Percentiles rank a stretch among this genome's conserved stretches.
Evolutionary conservation across 2,888 invertebrate genomes (phyloP).

Genomic region (Drosophila austrosaltans): DNA sequence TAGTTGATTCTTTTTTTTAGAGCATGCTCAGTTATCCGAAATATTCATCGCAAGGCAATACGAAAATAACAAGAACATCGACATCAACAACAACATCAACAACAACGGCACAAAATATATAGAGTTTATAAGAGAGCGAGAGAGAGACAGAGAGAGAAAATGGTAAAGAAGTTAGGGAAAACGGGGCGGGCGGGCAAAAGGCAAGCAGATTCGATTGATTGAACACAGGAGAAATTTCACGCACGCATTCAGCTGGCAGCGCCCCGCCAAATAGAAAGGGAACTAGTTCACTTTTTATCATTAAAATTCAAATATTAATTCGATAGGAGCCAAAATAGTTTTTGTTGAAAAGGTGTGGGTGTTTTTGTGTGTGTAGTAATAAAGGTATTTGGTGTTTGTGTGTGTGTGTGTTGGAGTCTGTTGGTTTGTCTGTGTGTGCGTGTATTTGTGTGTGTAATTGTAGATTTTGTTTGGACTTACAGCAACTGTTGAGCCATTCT

Average conservation of each 20-base stretch:
- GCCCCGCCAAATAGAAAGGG: slow-evolving; percentile 28
- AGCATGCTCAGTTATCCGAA: slow-evolving; percentile 33
- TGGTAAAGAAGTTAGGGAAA: background rate
- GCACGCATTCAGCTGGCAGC: slow-evolving; percentile 17
- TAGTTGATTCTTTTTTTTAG: slow-evolving; percentile 19
- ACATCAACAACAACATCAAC: slow-evolving; percentile 28
- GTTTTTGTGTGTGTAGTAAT: slow-evolving; percentile 25
- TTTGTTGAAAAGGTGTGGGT: slow-evolving; percentile 49
- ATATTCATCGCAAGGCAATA: slow-evolving; percentile 38
- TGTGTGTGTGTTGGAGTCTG: slow-evolving; percentile 16
- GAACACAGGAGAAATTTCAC: background rate
- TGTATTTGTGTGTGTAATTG: slow-evolving; percentile 41
- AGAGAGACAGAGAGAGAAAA: slow-evolving; percentile 6
- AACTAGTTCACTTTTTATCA: slow-evolving; percentile 8
- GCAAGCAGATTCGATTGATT: slow-evolving; percentile 8
- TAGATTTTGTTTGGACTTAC: slow-evolving; percentile 88
- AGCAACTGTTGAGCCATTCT: slow-evolving; percentile 99
- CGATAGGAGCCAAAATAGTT: slow-evolving; percentile 73
- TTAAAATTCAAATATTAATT: slow-evolving; percentile 2
- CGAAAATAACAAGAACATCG: slow-evolving; percentile 41
- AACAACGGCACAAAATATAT: slow-evolving; percentile 44
- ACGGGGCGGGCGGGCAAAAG: background rate
- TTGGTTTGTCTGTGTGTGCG: slow-evolving; percentile 20
- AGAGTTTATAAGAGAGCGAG: slow-evolving; percentile 6
- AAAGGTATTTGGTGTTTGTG: slow-evolving; percentile 17